Evolutionary conservation across 1,140 invertebrate species (phyloP).

Genomic region (Venustaconcha ellipsiformis): DNA sequence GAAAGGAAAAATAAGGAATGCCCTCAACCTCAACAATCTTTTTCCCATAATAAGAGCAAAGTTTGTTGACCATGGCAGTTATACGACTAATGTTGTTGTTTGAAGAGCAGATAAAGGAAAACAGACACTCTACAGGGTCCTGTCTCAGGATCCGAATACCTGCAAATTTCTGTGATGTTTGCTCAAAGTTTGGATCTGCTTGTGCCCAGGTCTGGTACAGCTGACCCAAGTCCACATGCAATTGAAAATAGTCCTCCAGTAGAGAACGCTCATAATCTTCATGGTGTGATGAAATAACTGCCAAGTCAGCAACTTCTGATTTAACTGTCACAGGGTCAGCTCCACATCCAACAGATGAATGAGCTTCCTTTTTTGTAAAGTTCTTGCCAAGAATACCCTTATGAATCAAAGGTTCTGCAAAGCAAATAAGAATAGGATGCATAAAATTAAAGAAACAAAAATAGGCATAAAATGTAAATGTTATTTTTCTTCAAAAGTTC

Average conservation of each 20-base stretch:
- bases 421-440: too few relatives aligned
- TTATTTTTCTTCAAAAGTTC: too few relatives aligned
- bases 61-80: conserved; percentile 87
- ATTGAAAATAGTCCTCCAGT: conserved; percentile 70
- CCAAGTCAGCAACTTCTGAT: too few relatives aligned
- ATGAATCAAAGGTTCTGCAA: too few relatives aligned
- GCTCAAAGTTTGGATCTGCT: conserved; percentile 80
- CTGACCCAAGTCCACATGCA: conserved; percentile 75
- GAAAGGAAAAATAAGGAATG: conserved; percentile 83
- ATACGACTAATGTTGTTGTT: conserved; percentile 95
- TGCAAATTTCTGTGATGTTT: conserved; percentile 77
- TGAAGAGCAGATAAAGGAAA: conserved; percentile 97
- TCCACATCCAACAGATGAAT: too few relatives aligned
- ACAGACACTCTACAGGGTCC: conserved; percentile 92
- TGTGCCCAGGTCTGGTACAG: conserved; percentile 82
- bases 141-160: conserved; percentile 93
- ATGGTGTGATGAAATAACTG: too few relatives aligned
- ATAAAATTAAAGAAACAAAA: too few relatives aligned
- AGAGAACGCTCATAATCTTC: conserved; percentile 9
- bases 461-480: too few relatives aligned
- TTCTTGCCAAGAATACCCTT: too few relatives aligned
- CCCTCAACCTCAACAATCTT: conserved; percentile 79
- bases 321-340: too few relatives aligned
- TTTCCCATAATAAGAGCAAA: conserved; percentile 85
- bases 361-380: too few relatives aligned